Evolutionary conservation across 2,888 invertebrate species (phyloP).

Genomic region (Drosophila emarginata): DNA sequence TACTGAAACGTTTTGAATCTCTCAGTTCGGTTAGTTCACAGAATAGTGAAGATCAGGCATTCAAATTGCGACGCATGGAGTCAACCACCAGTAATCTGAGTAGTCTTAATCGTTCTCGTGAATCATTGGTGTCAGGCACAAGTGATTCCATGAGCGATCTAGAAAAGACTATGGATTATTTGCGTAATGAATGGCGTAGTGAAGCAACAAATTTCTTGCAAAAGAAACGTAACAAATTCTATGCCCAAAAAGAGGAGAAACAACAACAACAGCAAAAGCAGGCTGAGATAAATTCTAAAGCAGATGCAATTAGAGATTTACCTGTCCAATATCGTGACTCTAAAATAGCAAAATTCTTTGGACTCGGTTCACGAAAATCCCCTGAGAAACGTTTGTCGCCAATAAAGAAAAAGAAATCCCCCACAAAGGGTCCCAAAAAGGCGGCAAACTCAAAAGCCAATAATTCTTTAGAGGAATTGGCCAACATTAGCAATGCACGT

Average conservation of each 20-base stretch:
- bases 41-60: constrained; percentile 65
- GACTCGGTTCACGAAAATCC: constrained; percentile 67
- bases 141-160: constrained; percentile 79
- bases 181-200: constrained; percentile 80
- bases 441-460: constrained; percentile 37
- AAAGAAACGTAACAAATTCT: constrained; percentile 79
- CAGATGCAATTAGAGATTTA: constrained; percentile 41
- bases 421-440: constrained; percentile 47
- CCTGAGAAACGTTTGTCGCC: constrained; percentile 67
- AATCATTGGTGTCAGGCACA: constrained; percentile 71
- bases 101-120: constrained; percentile 76
- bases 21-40: constrained; percentile 77
- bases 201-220: constrained; percentile 81
- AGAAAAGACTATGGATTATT: constrained; percentile 81
- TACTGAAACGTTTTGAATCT: constrained; percentile 80
- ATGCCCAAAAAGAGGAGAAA: constrained; percentile 65
- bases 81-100: constrained; percentile 78
- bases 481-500: constrained; percentile 56
- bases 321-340: constrained; percentile 78
- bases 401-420: constrained; percentile 66
- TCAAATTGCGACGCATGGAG: constrained; percentile 77
- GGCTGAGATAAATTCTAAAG: constrained; percentile 15
- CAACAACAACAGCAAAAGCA: constrained; percentile 32
- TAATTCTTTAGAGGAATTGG: constrained; percentile 74
- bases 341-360: constrained; percentile 79